Evolutionary conservation across 2,113 vertebrate species (phyloP).

Genomic region (Steatornis caripensis): DNA sequence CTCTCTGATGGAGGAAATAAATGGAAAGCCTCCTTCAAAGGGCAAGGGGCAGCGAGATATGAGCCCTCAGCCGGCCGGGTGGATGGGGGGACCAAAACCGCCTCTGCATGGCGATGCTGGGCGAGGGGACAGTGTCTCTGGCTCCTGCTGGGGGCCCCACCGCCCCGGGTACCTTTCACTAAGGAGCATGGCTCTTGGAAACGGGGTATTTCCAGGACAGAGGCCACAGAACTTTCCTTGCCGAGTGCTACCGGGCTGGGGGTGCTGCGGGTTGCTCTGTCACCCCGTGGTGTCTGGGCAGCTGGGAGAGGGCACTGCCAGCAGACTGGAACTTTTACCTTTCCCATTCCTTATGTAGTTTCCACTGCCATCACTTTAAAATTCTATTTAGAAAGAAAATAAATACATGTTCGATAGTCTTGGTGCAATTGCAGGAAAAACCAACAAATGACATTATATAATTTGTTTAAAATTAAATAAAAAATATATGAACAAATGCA

Average conservation of each 20-base stretch:
- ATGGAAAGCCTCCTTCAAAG: fast-evolving
- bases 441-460: neutral
- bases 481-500: neutral
- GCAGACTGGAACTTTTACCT: neutral
- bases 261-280: neutral
- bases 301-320: neutral
- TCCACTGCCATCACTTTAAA: neutral
- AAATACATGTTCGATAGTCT: neutral
- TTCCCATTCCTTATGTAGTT: neutral
- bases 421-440: neutral
- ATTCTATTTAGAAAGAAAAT: neutral
- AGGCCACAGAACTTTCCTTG: neutral
- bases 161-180: fast-evolving
- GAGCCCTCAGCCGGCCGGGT: too few relatives aligned
- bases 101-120: neutral
- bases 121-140: neutral
- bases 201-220: neutral
- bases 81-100: too few relatives aligned
- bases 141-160: neutral
- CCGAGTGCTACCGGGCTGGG: too few relatives aligned
- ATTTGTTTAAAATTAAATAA: neutral
- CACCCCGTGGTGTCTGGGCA: too few relatives aligned
- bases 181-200: too few relatives aligned
- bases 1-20: neutral
- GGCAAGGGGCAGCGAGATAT: too few relatives aligned